These are phyloP conservation scores for Villa cingulata DNA, from an alignment of 2,888 invertebrate genomes.

Conservation along the genomic window DNA sequence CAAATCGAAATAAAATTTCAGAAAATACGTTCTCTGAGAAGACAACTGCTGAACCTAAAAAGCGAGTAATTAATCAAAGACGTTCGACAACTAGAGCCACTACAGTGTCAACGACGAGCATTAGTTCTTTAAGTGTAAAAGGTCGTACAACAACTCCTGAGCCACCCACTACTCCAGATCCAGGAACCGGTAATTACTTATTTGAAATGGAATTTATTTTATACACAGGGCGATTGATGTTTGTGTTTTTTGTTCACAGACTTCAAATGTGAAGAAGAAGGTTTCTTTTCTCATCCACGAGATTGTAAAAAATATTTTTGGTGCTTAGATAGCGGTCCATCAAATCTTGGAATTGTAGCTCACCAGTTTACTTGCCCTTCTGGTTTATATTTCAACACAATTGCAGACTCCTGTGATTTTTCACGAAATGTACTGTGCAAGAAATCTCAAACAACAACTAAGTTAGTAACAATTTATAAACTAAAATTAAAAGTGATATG, in stretches of 20 bases:
- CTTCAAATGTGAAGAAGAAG: constrained; percentile 86
- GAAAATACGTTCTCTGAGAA: constrained; percentile 19
- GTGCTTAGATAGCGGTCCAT: constrained; percentile 81
- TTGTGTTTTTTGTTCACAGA: constrained; percentile 42
- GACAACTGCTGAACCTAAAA: constrained; percentile 16
- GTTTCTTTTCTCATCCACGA: constrained; percentile 80
- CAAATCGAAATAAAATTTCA: constrained; percentile 22
- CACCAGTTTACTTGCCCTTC: constrained; percentile 90
- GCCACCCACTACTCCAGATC: constrained; percentile 75
- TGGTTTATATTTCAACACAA: constrained; percentile 80
- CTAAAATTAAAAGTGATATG: not conserved
- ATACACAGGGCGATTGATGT: too few species aligned
- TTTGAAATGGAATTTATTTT: too few species aligned
- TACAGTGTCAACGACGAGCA: constrained; percentile 24
- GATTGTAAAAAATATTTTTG: constrained; percentile 93
- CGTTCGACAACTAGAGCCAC: constrained; percentile 29
- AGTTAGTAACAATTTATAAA: constrained; percentile 22
- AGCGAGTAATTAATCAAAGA: constrained; percentile 15
- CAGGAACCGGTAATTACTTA: constrained; percentile 71
- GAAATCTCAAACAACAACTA: constrained; percentile 40
- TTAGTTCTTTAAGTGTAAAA: constrained; percentile 27
- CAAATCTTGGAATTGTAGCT: constrained; percentile 77
- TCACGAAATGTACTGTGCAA: constrained; percentile 76
- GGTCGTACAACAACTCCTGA: constrained; percentile 42
- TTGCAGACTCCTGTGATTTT: constrained; percentile 85